A percentile compares a stretch with the other conserved stretches of the same genome.
These are phyloP conservation scores for Dendrocopos noguchii DNA, from an alignment of 2,113 vertebrate species.

Conservation along the genomic window DNA sequence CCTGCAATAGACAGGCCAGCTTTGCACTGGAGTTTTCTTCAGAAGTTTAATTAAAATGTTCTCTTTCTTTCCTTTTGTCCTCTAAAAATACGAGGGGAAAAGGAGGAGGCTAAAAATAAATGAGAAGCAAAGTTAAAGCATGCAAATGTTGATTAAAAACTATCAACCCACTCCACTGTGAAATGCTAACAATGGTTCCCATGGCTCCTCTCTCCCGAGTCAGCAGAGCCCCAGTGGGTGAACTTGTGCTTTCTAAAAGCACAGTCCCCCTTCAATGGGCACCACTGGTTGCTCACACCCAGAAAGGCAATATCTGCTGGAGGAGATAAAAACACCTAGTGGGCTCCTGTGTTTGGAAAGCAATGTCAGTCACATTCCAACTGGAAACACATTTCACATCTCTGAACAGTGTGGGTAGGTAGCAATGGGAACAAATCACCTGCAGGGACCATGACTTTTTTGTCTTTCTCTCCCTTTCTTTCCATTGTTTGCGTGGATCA, in stretches of 20 bases:
- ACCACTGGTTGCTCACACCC: neutral
- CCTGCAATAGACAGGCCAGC: neutral
- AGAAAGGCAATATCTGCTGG: neutral
- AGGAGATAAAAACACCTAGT: neutral
- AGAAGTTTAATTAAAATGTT: slow-evolving; percentile 58
- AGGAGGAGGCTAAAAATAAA: slow-evolving; percentile 60
- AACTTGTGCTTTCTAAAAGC: slow-evolving; percentile 50
- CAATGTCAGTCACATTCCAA: neutral
- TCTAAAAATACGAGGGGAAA: neutral
- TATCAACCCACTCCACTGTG: slow-evolving; percentile 37
- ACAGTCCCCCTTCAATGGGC: neutral
- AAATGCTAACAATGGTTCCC: slow-evolving; percentile 61
- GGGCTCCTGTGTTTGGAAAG: neutral
- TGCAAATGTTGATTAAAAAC: slow-evolving; percentile 68
- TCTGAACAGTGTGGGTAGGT: neutral
- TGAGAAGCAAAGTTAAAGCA: slow-evolving; percentile 11
- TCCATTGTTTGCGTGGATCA: neutral
- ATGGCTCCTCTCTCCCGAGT: slow-evolving; percentile 46
- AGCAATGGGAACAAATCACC: neutral
- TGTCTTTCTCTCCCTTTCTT: neutral
- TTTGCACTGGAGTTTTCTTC: neutral
- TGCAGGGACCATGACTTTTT: neutral
- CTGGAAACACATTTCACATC: neutral
- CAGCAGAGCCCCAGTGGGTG: slow-evolving; percentile 50
- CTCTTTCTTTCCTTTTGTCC: slow-evolving; percentile 1